phyloP scores from a whole-genome alignment of 1,140 invertebrate species.

The Hesperophylax magnus region DNA sequence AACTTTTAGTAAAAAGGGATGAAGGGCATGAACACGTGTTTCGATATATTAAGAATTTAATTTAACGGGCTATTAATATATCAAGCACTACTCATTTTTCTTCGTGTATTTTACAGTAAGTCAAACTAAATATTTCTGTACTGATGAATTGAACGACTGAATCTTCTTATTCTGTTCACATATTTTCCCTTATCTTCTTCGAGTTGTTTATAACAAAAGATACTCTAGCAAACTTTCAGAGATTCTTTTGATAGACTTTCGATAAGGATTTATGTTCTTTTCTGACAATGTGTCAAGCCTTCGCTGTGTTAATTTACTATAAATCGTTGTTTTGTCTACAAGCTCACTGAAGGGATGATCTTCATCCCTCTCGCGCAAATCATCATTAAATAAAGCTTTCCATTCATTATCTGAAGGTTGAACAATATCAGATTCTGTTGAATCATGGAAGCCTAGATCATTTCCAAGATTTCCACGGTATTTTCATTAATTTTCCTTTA shows the following conservation, averaged over 20 bases:
- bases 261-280: background rate
- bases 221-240: background rate
- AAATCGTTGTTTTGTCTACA: slow-evolving; percentile 6
- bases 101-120: too few species aligned
- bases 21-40: too few species aligned
- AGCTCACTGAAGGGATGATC: background rate
- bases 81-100: too few species aligned
- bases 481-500: background rate
- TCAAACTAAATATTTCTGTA: too few species aligned
- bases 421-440: background rate
- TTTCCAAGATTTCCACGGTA: background rate
- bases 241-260: background rate
- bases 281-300: background rate
- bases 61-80: too few species aligned
- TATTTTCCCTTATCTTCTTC: too few species aligned
- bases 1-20: too few species aligned
- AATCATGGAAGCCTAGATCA: background rate
- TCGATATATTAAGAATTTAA: too few species aligned
- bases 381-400: slow-evolving; percentile 4
- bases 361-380: background rate
- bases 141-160: background rate
- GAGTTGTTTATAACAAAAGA: slow-evolving; percentile 1
- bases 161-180: too few species aligned
- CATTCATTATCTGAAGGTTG: background rate
- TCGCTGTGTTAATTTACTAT: background rate